A percentile compares a stretch with the other conserved stretches of the same genome.
Conservation (phyloP, 1,140 invertebrate genomes). For the Fragariocoptes setiger region DNA sequence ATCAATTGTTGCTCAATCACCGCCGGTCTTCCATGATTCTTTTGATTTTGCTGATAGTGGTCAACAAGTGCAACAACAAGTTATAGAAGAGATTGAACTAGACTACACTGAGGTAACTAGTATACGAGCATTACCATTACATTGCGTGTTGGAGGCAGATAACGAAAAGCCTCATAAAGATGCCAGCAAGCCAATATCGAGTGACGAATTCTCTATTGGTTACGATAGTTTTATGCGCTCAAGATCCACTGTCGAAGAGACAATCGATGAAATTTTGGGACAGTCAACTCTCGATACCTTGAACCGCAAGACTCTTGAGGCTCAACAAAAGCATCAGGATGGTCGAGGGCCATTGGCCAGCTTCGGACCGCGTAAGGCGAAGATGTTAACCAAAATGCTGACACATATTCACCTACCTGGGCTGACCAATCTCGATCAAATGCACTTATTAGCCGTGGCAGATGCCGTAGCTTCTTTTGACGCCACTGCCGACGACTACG, state of each 20-base stretch:
- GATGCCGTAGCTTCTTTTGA: constrained; percentile 64
- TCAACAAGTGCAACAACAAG: constrained; percentile 10
- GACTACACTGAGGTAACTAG: constrained; percentile 87
- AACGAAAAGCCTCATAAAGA: constrained; percentile 27
- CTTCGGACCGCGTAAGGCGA: constrained; percentile 43
- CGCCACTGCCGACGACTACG: constrained; percentile 7
- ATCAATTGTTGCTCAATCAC: constrained; percentile 19
- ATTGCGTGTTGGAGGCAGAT: constrained; percentile 73
- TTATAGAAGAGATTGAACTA: constrained; percentile 46
- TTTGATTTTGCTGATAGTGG: constrained; percentile 18
- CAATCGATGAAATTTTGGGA: constrained; percentile 31
- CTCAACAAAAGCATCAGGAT: background rate
- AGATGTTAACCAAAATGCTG: constrained; percentile 32
- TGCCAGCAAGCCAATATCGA: background rate
- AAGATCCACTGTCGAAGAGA: constrained; percentile 27
- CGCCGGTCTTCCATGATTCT: constrained; percentile 18
- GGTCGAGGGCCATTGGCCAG: constrained; percentile 27
- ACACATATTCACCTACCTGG: constrained; percentile 89
- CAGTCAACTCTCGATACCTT: constrained; percentile 11
- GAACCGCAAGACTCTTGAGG: background rate
- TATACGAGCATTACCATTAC: constrained; percentile 77
- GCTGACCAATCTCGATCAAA: constrained; percentile 83
- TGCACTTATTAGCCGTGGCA: constrained; percentile 84
- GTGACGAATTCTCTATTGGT: background rate
- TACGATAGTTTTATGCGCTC: constrained; percentile 13